Percentiles rank a stretch among this genome's conserved stretches.
Conservation (phyloP, 1,140 invertebrate species). For the Drosophila aff. region DNA sequence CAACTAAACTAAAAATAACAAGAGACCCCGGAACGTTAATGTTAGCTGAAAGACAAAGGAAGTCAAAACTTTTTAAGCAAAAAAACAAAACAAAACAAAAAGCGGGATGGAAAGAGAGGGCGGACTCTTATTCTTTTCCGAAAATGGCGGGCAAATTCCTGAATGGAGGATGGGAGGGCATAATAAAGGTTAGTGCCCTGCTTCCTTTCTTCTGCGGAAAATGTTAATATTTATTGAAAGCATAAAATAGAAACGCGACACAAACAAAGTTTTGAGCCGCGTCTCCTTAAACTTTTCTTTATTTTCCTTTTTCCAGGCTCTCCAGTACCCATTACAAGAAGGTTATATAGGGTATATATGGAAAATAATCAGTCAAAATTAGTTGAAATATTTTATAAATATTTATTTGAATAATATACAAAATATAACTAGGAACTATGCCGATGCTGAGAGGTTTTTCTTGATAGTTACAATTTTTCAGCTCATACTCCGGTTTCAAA, state of each 20-base stretch:
- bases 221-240: constrained; percentile 68
- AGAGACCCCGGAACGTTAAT: constrained; percentile 22
- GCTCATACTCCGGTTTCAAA: too few relatives aligned
- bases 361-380: not conserved
- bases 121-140: constrained; percentile 5
- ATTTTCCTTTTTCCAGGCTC: constrained; percentile 12
- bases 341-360: not conserved
- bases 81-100: not conserved
- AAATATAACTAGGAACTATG: too few relatives aligned
- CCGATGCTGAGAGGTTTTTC: too few relatives aligned
- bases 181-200: constrained; percentile 1
- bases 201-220: constrained; percentile 20
- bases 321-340: not conserved
- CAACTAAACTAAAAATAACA: constrained; percentile 58
- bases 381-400: not conserved
- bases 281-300: constrained; percentile 24
- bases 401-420: not conserved
- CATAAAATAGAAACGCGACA: constrained; percentile 52
- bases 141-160: constrained; percentile 1
- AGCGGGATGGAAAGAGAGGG: not conserved
- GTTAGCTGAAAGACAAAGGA: constrained; percentile 24
- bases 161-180: too few relatives aligned
- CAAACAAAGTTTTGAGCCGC: constrained; percentile 47
- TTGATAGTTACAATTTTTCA: too few relatives aligned
- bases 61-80: constrained; percentile 29